Base-by-base conservation (phyloP, 2,797 vertebrate genomes). In the Sphaeramia orbicularis region DNA sequence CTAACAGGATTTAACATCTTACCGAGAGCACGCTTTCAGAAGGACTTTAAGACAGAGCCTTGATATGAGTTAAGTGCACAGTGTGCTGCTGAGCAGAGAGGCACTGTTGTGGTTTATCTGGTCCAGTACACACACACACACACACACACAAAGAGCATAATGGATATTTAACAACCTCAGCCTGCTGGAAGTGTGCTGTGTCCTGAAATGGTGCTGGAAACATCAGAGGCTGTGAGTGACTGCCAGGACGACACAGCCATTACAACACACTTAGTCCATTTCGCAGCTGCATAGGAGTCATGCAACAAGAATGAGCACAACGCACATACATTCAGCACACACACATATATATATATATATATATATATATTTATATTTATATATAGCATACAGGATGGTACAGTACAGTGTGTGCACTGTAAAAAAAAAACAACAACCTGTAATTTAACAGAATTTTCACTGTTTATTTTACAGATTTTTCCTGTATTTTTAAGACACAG, bases 81-180 rank as follows among this genome's bases (percentile, higher is more conserved):
- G 56, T 6, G n/a, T 1, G 35, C 54, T 45, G 71, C 67, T 16
- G 55, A 67, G 72, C 74, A 15, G 27, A 19, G 59, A 53, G 60
- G 58, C 24, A 2, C 51, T 14, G 75, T 42, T 75, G 70, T 69
- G 80, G 60, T 77, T 86, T 88, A 71, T 81, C 64, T 80, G 79
- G 74, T 88, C 71, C 82, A 76, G 56, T 82, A n/a, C n/a, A n/a
- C 74, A 80, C 80, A 79, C 62, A 67, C 74, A 79, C 65, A 58
- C 24, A 27, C 27, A 78, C 30, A 56, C 57, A 80, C 74, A 80
- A 38, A 68, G 76, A 63, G 75, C 67, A 80, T 89, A 87, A 90
- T 86, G 82, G 86, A 74, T 80, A 68, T 90, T 91, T 89, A 89
- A 88, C 79, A 81, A 76, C 81, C 59, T 27, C 59, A 52, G 81